Conservation (phyloP, 2,797 vertebrate species). For the Loris lydekkerianus region DNA sequence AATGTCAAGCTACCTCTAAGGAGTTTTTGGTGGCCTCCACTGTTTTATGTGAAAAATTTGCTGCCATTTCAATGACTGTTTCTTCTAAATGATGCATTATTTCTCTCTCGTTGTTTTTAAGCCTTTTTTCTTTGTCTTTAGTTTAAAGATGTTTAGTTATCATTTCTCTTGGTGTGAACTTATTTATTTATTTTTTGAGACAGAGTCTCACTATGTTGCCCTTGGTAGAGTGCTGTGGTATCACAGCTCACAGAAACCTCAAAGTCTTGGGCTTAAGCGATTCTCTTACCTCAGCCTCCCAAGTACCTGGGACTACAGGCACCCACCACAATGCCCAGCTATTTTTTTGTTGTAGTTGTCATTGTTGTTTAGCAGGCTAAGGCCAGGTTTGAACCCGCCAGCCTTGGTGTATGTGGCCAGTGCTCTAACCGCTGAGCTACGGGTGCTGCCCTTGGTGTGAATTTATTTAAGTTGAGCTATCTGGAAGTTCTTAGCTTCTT, state of each 20-base stretch:
- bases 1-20: background rate
- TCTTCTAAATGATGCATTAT: background rate
- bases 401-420: too few species aligned
- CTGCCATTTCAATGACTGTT: background rate
- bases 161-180: background rate
- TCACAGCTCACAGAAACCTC: too few species aligned
- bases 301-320: too few species aligned
- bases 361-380: too few species aligned
- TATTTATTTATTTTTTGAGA: background rate
- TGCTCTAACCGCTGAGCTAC: too few species aligned
- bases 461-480: background rate
- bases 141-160: constrained; percentile 23
- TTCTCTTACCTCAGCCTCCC: too few species aligned
- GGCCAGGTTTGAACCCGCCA: too few species aligned
- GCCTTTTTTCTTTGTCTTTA: background rate
- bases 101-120: constrained; percentile 27
- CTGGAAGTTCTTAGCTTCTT: background rate
- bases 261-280: too few species aligned
- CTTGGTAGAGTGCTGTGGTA: too few species aligned
- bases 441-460: background rate
- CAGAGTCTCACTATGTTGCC: too few species aligned
- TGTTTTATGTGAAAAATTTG: background rate
- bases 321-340: too few species aligned
- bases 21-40: background rate
- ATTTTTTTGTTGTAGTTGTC: too few species aligned